Base-by-base conservation (phyloP, 1,140 invertebrate species). In the Zaprionus kolodkinae region DNA sequence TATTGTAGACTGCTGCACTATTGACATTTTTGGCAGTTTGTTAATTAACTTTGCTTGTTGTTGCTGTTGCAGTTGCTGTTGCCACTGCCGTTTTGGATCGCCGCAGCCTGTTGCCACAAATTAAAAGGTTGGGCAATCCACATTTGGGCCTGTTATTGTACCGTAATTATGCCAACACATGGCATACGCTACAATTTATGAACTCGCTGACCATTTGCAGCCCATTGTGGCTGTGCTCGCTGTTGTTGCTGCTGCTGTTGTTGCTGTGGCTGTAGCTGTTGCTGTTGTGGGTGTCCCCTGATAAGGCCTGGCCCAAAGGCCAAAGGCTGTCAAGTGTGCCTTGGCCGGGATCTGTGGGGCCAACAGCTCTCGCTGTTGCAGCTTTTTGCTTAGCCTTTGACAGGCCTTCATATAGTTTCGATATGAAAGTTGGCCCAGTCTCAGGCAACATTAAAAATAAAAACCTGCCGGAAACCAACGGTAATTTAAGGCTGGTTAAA, bases 1-100 rank as follows among this genome's bases (percentile, higher is more conserved):
- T 45, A 38, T 15, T 63, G n/a, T 38, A 66, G 50, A 43, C 25
- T 70, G 15, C 56, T 72, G 54, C 63, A 57, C 76, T 72, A 86
- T 86, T 87, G 86, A 90, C 86, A 86, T 86, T 90, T 91, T 90
- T 90, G 86, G 86, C 86, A 90, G 86, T 90, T 90, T 86, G 86
- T 90, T 90, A 90, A 90, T 90, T 90, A 90, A 90, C 86, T 90
- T 90, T 81, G 77, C 69, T 57, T 62, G 75, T 81, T 69, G 64
- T 69, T 72, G 27, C 3, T 72, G 21, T 21, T 21, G 27, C 27
- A 1, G 71, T 64, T 72, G 75, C n/a, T 54, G 64, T 17, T 56
- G 48, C 11, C 56, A 57, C 63, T 59, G 72, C 59, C 67, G 72
- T 60, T 78, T 54, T 76, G 72, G 57, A 30, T 11, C 15, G 11